phyloP scores from a whole-genome alignment of 2,113 vertebrate species.

The Sisor rabdophorus region DNA sequence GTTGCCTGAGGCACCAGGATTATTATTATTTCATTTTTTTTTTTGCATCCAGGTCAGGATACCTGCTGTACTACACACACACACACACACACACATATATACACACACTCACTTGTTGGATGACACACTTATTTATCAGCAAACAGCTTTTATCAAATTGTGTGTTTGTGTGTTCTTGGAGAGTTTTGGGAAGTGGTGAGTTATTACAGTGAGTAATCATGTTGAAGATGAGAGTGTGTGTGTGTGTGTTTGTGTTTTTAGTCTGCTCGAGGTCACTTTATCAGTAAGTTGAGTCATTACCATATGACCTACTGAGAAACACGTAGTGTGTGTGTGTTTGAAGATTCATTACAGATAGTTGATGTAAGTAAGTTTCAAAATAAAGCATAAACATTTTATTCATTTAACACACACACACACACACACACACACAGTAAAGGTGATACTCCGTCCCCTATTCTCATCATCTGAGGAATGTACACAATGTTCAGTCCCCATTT shows the following conservation, averaged over 20 bases:
- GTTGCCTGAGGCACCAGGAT: not conserved
- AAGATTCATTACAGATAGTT: not conserved
- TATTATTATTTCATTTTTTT: not conserved
- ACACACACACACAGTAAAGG: not conserved
- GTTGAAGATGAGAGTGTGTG: not conserved
- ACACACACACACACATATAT: not conserved
- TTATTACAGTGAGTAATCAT: not conserved
- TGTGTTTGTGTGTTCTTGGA: not conserved
- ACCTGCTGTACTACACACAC: not conserved
- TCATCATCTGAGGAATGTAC: slow-evolving; percentile 31
- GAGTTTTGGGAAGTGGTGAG: not conserved
- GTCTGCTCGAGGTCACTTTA: not conserved
- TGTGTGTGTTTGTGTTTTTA: slow-evolving; percentile 1
- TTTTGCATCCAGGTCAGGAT: not conserved
- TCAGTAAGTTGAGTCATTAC: slow-evolving; percentile 8
- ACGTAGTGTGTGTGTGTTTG: not conserved
- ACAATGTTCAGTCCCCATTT: slow-evolving; percentile 30
- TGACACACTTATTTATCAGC: not conserved
- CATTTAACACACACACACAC: slow-evolving; percentile 29
- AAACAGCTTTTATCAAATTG: not conserved
- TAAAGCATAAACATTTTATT: slow-evolving; percentile 26
- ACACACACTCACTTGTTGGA: not conserved
- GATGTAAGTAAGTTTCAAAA: slow-evolving; percentile 9
- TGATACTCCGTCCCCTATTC: not conserved
- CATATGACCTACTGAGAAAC: not conserved